Base-by-base conservation (phyloP, 2,888 invertebrate species). In the Cyclophora albipunctata region DNA sequence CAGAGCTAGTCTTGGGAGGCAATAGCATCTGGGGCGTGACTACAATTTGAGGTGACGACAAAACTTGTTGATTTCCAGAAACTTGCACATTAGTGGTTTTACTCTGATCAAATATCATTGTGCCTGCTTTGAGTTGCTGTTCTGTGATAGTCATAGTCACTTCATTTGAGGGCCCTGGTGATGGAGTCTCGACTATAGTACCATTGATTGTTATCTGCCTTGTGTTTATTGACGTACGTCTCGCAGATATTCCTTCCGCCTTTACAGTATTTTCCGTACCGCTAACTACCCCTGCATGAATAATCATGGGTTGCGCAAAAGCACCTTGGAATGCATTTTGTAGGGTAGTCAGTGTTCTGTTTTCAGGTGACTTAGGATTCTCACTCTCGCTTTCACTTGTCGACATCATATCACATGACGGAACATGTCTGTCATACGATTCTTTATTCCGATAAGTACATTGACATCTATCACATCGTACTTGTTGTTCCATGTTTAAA, bases 401-500 rank as follows among this genome's bases (percentile, higher is more conserved):
- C 34, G 92, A 92, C 81, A 95, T 91, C 72, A 93, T 92, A 64
- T 95, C 95, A 71, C 96, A 96, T 34, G 91, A 91, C 5, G 91
- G 90, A 54, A 96, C 83, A 72, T 96, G 96, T 45, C 95, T 90
- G 65, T 95, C 93, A 68, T 93, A 96, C 49, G 95, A 95, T 53
- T 93, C 93, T 57, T 93, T 92, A 46, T 95, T 95, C 65, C 96
- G 90, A 69, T 96, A 96, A 2, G 95, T 95, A 69, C 96, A 94
- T 66, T 95, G 95, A 71, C 97, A 98, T 57, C 95, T 91, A 62
- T 94, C 93, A 78, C 97, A 98, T 66, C 95, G 94, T 1, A 97
- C 96, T 4, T 95, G 94, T 63, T 93, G 91, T 63, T 94, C 93
- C 42, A 90, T 88, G 45, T 89, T 89, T 41, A 85, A 69, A 45